Evolutionary conservation across 2,888 invertebrate species (phyloP), one percentile per base, ranked within the genome.

Genomic region (Glaucopsyche alexis): DNA sequence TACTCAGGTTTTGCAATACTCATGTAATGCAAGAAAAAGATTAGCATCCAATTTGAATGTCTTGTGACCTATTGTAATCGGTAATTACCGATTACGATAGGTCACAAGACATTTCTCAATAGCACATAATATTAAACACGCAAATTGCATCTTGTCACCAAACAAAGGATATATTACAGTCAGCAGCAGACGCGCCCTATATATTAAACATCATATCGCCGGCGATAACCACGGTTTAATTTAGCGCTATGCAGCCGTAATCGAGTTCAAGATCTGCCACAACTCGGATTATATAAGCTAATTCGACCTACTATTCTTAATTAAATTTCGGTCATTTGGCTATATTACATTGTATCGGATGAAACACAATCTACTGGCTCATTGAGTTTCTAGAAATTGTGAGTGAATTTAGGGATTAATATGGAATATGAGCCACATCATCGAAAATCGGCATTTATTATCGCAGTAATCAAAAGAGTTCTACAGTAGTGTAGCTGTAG

Each of bases 191-290:
- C 72, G 65, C 65, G 65, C 14, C 45, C 72, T 64, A 74, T 50
- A 65, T 69, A 69, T 74, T 65, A 74, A 50, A 50, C 72, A 73
- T 71, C 71, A 76, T 71, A 73, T 71, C 71, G 72, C 71, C 65
- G 74, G 72, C 75, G 77, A 78, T 79, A 79, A 78, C 76, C 78
- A 77, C 65, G 74, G 75, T 77, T 79, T 80, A 80, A 81, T 81
- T 79, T 80, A 79, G 77, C 72, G 74, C 76, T 76, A 75, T 77
- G 76, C 76, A 75, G 77, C 77, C 66, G 73, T 80, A 80, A 80
- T 80, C 80, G 79, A 79, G 77, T 79, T 78, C 77, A 77, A 71
- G 75, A 69, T 49, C 45, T 69, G 69, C 69, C 14, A 65, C 64
- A 65, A 69, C 73, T 77, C 75, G 77, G 78, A 80, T 79, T 79